Percentiles rank a stretch among this genome's conserved stretches.
phyloP scores from a whole-genome alignment of 1,140 invertebrate species.

The Liolophura sinensis region DNA sequence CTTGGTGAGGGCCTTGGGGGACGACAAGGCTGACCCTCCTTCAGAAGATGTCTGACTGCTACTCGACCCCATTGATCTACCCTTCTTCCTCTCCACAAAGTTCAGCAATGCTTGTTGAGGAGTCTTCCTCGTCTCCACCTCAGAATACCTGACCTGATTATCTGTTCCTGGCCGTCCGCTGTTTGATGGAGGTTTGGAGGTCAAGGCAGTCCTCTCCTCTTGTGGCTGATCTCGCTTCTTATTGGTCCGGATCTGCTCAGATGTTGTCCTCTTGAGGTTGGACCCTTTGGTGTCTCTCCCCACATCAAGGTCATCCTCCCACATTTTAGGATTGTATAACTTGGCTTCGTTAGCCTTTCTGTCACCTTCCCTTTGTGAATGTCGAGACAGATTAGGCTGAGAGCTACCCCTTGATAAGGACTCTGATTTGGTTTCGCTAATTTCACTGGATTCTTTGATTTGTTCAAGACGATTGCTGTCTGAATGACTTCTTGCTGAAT shows the following conservation, averaged over 20 bases:
- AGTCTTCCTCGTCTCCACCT: constrained; percentile 81
- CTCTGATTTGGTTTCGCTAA: too few relatives aligned
- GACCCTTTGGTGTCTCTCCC: constrained; percentile 13
- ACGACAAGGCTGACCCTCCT: not conserved
- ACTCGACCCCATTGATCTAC: constrained; percentile 24
- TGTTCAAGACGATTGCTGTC: too few relatives aligned
- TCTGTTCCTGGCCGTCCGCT: not conserved
- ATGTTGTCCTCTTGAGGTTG: constrained; percentile 38
- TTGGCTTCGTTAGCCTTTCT: too few relatives aligned
- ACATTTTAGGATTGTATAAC: too few relatives aligned
- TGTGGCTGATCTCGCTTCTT: constrained; percentile 53
- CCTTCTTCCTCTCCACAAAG: constrained; percentile 77
- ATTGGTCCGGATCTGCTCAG: constrained; percentile 41
- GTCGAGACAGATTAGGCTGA: too few relatives aligned
- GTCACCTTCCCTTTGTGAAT: too few relatives aligned
- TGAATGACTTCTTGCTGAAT: too few relatives aligned
- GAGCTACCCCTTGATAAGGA: too few relatives aligned
- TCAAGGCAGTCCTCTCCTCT: not conserved
- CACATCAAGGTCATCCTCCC: not conserved
- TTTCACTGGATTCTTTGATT: too few relatives aligned
- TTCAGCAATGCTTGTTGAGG: constrained; percentile 79
- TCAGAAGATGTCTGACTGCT: constrained; percentile 3
- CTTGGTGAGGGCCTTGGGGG: too few relatives aligned
- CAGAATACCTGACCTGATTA: constrained; percentile 33
- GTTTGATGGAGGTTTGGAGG: not conserved